Evolutionary conservation across 1,140 invertebrate species (phyloP).

Genomic region (Carposina sasakii): DNA sequence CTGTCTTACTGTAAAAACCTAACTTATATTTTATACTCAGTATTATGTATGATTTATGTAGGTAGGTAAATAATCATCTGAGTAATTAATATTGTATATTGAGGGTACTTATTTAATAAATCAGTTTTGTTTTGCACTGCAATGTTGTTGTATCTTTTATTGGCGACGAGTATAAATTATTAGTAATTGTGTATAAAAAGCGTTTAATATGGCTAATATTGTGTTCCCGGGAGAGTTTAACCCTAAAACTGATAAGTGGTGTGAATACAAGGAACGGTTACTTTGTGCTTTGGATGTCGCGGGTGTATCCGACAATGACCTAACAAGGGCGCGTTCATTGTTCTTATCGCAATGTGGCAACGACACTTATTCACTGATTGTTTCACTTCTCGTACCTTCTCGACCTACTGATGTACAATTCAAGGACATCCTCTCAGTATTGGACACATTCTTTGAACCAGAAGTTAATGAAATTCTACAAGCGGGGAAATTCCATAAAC

Average conservation of each 20-base stretch:
- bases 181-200: constrained; percentile 11
- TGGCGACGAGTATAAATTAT: constrained; percentile 22
- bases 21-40: too few species aligned
- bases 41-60: too few species aligned
- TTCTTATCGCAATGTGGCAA: constrained; percentile 28
- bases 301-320: constrained; percentile 2
- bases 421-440: constrained; percentile 15
- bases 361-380: constrained; percentile 23
- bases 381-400: constrained; percentile 19
- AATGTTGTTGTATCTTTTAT: constrained; percentile 8
- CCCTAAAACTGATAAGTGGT: constrained; percentile 25
- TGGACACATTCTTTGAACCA: constrained; percentile 30
- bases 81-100: too few species aligned
- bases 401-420: constrained; percentile 19
- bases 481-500: constrained; percentile 27
- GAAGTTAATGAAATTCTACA: constrained; percentile 30
- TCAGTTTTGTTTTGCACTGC: neutral
- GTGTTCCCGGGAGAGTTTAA: constrained; percentile 23
- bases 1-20: too few species aligned
- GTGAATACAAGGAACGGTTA: constrained; percentile 26
- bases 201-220: constrained; percentile 17
- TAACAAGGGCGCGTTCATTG: constrained; percentile 20
- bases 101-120: constrained; percentile 81
- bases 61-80: too few species aligned
- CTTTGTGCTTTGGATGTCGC: constrained; percentile 19